A percentile compares a stretch with the other conserved stretches of the same genome.
Evolutionary conservation across 1,140 invertebrate genomes (phyloP).

Genomic region (Sinella curviseta): DNA sequence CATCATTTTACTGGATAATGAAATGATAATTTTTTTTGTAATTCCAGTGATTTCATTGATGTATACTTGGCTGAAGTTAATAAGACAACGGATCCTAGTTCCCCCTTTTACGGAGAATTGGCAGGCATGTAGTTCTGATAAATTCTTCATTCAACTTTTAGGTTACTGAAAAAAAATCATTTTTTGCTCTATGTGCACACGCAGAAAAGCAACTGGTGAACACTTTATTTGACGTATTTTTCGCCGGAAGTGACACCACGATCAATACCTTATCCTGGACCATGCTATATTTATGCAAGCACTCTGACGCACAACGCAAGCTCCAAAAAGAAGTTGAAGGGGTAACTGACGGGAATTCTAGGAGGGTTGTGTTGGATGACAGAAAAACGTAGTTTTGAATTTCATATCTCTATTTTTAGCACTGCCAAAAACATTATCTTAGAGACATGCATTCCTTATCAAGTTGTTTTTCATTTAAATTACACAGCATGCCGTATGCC

Average conservation of each 20-base stretch:
- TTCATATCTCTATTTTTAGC: neutral
- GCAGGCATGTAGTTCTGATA: neutral
- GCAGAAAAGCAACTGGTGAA: neutral
- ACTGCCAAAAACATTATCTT: no score
- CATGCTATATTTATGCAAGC: neutral
- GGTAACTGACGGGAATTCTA: neutral
- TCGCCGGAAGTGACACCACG: neutral
- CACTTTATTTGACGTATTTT: neutral
- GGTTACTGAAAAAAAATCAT: neutral
- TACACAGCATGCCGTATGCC: constrained; percentile 50
- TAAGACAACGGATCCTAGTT: neutral
- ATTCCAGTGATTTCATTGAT: constrained; percentile 34
- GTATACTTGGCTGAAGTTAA: constrained; percentile 28
- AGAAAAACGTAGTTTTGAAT: no score
- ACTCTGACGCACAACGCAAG: neutral
- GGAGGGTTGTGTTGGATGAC: neutral
- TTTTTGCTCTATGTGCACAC: neutral
- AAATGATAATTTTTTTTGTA: no score
- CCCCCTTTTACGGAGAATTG: neutral
- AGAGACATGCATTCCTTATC: neutral
- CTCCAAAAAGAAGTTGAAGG: neutral
- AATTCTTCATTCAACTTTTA: neutral
- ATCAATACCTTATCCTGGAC: neutral
- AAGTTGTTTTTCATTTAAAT: neutral
- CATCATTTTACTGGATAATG: no score